Percentiles rank a stretch among this genome's conserved stretches.
These are phyloP conservation scores for Gryon sp. DNA, from an alignment of 1,140 invertebrate species.

Conservation along the genomic window DNA sequence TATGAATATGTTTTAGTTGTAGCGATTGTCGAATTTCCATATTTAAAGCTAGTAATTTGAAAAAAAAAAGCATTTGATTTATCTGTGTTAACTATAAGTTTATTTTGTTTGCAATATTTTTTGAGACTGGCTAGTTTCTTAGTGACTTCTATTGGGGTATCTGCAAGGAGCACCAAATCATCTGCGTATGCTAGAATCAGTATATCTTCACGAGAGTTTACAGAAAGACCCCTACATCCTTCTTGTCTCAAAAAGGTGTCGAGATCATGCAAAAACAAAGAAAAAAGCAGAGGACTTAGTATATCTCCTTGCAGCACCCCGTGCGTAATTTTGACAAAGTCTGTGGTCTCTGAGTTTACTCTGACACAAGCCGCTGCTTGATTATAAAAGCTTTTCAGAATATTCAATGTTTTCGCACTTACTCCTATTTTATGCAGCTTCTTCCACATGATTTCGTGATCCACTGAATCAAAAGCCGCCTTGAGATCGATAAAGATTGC, in stretches of 20 bases:
- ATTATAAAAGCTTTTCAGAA: neutral
- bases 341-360: too few species aligned
- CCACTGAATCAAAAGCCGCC: neutral
- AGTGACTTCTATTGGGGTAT: neutral
- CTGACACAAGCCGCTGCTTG: too few species aligned
- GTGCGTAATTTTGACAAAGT: too few species aligned
- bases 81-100: neutral
- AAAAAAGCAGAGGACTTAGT: too few species aligned
- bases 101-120: neutral
- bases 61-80: neutral
- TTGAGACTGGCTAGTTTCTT: neutral
- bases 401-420: neutral
- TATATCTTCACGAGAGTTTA: neutral
- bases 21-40: neutral
- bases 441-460: neutral
- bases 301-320: neutral
- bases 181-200: neutral
- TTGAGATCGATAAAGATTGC: neutral
- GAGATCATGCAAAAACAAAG: too few species aligned
- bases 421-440: neutral
- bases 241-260: too few species aligned
- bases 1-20: conserved; percentile 2
- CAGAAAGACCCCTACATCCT: too few species aligned
- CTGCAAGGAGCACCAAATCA: neutral
- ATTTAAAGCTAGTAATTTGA: neutral